Evolutionary conservation across 2,888 invertebrate genomes (phyloP).

Genomic region (Drosophila sordidula): DNA sequence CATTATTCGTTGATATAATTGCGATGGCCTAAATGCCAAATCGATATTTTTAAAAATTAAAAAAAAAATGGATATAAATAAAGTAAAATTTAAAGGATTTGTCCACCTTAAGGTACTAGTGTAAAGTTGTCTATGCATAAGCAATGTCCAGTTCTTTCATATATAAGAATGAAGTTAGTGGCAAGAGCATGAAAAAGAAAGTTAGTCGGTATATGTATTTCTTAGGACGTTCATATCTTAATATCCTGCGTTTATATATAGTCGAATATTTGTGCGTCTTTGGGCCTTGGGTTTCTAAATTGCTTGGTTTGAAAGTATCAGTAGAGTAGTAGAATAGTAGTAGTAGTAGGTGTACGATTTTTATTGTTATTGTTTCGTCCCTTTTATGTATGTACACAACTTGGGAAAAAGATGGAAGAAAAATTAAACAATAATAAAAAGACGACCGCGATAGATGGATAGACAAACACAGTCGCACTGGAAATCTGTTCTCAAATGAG

Average conservation of each 20-base stretch:
- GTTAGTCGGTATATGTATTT: slow-evolving; percentile 18
- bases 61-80: too few relatives aligned
- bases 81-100: too few relatives aligned
- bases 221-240: slow-evolving; percentile 66
- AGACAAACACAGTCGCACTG: slow-evolving; percentile 19
- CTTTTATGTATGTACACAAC: slow-evolving; percentile 58
- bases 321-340: too few relatives aligned
- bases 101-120: too few relatives aligned
- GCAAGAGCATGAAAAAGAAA: slow-evolving; percentile 4
- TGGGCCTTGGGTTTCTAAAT: slow-evolving; percentile 22
- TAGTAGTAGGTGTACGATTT: slow-evolving; percentile 81
- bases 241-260: slow-evolving; percentile 30
- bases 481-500: slow-evolving; percentile 63
- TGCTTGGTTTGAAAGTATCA: slow-evolving; percentile 37
- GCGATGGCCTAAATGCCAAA: slow-evolving; percentile 17
- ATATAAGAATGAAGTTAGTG: neutral
- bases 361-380: slow-evolving; percentile 83
- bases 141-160: too few relatives aligned
- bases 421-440: slow-evolving; percentile 75
- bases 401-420: slow-evolving; percentile 60
- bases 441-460: slow-evolving; percentile 35
- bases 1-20: too few relatives aligned
- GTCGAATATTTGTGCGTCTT: neutral
- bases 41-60: too few relatives aligned
- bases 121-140: too few relatives aligned